phyloP scores from a whole-genome alignment of 2,113 vertebrate genomes.

The Verasper variegatus region DNA sequence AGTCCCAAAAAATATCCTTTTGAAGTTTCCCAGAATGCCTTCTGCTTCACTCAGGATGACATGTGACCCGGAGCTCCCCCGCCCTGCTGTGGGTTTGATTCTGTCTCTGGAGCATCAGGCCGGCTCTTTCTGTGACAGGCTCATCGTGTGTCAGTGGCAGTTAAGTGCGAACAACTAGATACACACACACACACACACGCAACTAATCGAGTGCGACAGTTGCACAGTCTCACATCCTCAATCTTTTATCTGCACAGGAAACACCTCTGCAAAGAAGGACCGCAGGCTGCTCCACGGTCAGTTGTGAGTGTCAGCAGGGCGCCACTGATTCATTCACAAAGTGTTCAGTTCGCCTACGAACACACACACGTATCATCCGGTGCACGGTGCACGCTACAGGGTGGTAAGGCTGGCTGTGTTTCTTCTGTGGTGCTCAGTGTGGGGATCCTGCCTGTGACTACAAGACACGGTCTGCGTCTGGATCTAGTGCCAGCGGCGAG shows the following conservation, averaged over 20 bases:
- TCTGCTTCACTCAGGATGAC: conserved; percentile 17
- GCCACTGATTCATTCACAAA: conserved; percentile 26
- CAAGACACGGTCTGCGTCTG: neutral
- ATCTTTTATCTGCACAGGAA: conserved; percentile 65
- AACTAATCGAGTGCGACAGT: neutral
- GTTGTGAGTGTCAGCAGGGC: neutral
- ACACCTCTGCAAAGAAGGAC: conserved; percentile 48
- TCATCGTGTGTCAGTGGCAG: conserved; percentile 36
- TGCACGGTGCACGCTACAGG: conserved; percentile 16
- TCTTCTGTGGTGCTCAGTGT: conserved; percentile 3
- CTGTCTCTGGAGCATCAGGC: conserved; percentile 1
- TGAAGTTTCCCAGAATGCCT: conserved; percentile 25
- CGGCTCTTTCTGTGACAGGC: conserved; percentile 33
- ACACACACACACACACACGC: conserved; percentile 3
- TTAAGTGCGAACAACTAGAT: conserved; percentile 24
- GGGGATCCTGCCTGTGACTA: neutral
- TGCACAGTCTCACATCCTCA: conserved; percentile 46
- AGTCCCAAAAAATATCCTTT: neutral
- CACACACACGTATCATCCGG: conserved; percentile 31
- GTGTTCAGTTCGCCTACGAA: neutral
- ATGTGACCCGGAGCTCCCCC: conserved; percentile 13
- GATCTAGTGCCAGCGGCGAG: neutral
- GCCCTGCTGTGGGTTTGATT: neutral
- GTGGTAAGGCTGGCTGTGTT: neutral
- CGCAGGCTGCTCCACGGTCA: too few species aligned